phyloP scores from a whole-genome alignment of 2,797 vertebrate genomes.

The Arnoldichthys spilopterus region DNA sequence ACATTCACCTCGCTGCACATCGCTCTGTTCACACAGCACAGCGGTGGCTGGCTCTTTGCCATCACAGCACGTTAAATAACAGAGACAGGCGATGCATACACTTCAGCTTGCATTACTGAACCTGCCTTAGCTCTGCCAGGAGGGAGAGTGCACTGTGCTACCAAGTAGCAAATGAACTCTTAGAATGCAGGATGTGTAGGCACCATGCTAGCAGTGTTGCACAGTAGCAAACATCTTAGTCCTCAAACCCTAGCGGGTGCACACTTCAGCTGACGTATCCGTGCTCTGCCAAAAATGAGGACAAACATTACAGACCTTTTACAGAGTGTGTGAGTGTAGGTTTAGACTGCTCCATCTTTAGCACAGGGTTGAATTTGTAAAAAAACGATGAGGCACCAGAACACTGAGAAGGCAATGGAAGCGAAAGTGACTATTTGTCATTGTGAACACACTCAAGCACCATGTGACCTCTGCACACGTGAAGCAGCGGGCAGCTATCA shows the following conservation, averaged over 20 bases:
- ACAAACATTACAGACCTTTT: too few species aligned
- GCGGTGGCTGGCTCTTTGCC: neutral
- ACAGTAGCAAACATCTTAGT: neutral
- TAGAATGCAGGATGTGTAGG: neutral
- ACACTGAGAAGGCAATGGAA: too few species aligned
- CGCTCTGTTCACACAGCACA: neutral
- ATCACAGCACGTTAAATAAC: constrained; percentile 2
- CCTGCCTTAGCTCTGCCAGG: neutral
- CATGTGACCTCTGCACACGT: too few species aligned
- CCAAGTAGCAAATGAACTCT: neutral
- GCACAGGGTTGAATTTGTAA: too few species aligned
- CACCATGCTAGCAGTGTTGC: neutral
- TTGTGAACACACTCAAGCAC: too few species aligned
- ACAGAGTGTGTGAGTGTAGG: neutral
- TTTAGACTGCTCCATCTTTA: too few species aligned
- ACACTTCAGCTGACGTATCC: too few species aligned
- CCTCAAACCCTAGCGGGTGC: neutral
- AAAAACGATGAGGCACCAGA: too few species aligned
- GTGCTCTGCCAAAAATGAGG: too few species aligned
- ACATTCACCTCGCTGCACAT: constrained; percentile 1
- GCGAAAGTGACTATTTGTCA: too few species aligned
- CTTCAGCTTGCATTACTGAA: constrained; percentile 5
- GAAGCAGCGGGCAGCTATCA: too few species aligned
- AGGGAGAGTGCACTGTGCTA: neutral
- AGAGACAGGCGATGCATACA: neutral